A percentile compares a stretch with the other conserved stretches of the same genome.
Conservation (phyloP, 2,113 vertebrate genomes). For the Brachypteracias leptosomus region DNA sequence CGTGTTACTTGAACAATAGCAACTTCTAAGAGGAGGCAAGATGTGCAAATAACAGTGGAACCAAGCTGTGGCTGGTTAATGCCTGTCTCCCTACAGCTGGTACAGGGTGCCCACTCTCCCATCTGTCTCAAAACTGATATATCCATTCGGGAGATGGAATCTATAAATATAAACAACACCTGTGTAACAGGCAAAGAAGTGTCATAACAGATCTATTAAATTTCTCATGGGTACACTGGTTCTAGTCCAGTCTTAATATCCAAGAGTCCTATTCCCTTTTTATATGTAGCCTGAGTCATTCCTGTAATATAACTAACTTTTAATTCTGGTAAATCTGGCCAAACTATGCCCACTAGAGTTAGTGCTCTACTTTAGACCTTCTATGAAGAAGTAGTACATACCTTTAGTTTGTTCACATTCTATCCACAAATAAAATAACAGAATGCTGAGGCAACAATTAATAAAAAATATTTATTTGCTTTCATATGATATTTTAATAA, state of each 20-base stretch:
- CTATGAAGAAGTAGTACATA: not conserved
- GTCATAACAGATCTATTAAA: conserved; percentile 26
- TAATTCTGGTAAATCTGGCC: not conserved
- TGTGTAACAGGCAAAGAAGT: not conserved
- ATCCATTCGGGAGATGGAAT: not conserved
- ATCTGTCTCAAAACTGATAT: conserved; percentile 47
- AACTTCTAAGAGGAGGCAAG: conserved; percentile 3
- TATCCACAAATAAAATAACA: not conserved
- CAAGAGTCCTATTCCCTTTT: not conserved
- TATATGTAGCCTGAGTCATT: not conserved
- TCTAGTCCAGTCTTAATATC: not conserved
- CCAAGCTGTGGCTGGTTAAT: conserved; percentile 6
- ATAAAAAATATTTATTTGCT: not conserved
- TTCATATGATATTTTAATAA: not conserved
- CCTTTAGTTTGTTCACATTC: not conserved
- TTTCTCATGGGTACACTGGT: not conserved
- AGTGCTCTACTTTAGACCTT: not conserved
- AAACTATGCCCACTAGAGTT: not conserved
- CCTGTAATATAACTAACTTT: not conserved
- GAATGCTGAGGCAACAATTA: not conserved
- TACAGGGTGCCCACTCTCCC: conserved; percentile 51
- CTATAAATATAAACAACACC: not conserved
- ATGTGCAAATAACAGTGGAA: conserved; percentile 11
- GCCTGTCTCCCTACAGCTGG: conserved; percentile 25
- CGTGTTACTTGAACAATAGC: not conserved